phyloP scores from a whole-genome alignment of 2,888 invertebrate species.

The Ecliptopera silaceata region DNA sequence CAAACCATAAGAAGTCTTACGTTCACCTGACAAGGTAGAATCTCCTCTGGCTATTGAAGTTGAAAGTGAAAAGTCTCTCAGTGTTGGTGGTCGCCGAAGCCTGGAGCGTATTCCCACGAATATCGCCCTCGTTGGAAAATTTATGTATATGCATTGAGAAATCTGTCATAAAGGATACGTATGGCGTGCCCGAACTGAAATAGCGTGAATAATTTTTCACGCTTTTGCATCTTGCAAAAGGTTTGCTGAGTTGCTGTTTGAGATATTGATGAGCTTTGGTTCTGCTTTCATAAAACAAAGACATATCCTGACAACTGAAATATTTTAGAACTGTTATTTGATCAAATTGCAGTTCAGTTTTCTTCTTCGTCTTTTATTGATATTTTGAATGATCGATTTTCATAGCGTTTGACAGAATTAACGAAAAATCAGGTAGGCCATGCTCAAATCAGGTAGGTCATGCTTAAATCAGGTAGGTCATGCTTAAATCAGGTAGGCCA shows the following conservation, averaged over 20 bases:
- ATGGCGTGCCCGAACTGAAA: constrained; percentile 74
- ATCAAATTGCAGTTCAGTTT: too few relatives aligned
- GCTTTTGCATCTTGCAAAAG: constrained; percentile 37
- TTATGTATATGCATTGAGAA: constrained; percentile 81
- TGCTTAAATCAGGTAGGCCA: too few relatives aligned
- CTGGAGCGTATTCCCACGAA: constrained; percentile 77
- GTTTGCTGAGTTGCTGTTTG: constrained; percentile 17
- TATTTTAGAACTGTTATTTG: too few relatives aligned
- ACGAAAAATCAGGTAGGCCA: too few relatives aligned
- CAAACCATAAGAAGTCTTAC: constrained; percentile 39
- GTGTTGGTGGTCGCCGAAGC: constrained; percentile 76
- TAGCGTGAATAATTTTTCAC: constrained; percentile 79
- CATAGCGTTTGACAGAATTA: too few relatives aligned
- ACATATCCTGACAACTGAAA: too few relatives aligned
- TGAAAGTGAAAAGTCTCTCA: constrained; percentile 77
- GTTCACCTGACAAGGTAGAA: constrained; percentile 40
- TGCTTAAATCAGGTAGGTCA: too few relatives aligned
- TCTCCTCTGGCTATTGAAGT: constrained; percentile 41
- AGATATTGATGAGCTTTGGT: constrained; percentile 8
- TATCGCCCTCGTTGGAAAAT: constrained; percentile 77
- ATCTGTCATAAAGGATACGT: constrained; percentile 80
- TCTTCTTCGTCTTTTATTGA: too few relatives aligned
- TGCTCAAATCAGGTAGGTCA: too few relatives aligned
- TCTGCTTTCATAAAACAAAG: background rate
- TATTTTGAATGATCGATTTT: too few relatives aligned